Evolutionary conservation across 2,888 invertebrate species (phyloP), one percentile per base, ranked within the genome.

Genomic region (Hecatera dysodea): DNA sequence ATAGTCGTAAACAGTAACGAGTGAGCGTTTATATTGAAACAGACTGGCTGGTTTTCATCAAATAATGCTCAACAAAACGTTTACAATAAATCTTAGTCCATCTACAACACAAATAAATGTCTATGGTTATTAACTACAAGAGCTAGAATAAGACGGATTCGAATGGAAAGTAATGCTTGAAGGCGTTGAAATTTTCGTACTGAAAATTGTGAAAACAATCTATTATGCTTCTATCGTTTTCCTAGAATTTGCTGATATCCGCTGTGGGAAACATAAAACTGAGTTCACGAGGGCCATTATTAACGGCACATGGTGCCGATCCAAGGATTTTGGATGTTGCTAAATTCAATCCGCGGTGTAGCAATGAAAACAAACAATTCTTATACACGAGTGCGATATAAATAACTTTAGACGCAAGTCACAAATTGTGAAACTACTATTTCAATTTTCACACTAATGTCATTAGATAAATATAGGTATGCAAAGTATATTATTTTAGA

Each of bases 51-150:
- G 57, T 67, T 78, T 73, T 22, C 67, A 42, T 78, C 59, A 73
- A 79, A 68, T 79, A 83, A 79, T 77, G 63, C 70, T 55, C 75
- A 87, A 84, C 88, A 78, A 82, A 83, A 79, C 72, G 81, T 78
- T 78, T 62, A 75, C 75, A 61, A 88, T 91, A 90, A 90, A 90
- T 90, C 90, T 88, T 76, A 70, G 71, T 89, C 82, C 75, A 88
- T 90, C 87, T 85, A 83, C 83, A 76, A 80, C 67, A 78, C 86
- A 82, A 87, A 90, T 90, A 90, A 89, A 88, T 84, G 88, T 88
- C 89, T 76, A 44, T 27, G 17, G 39, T 50, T 71, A 77, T 77
- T 78, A 77, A 78, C 78, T 70, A 71, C 42, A 62, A 65, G 78
- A 63, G 77, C 56, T 81, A 24, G 65, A 83, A 74, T 67, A 77